Conservation (phyloP, 2,888 invertebrate species). For the Drosophila ezoana region DNA sequence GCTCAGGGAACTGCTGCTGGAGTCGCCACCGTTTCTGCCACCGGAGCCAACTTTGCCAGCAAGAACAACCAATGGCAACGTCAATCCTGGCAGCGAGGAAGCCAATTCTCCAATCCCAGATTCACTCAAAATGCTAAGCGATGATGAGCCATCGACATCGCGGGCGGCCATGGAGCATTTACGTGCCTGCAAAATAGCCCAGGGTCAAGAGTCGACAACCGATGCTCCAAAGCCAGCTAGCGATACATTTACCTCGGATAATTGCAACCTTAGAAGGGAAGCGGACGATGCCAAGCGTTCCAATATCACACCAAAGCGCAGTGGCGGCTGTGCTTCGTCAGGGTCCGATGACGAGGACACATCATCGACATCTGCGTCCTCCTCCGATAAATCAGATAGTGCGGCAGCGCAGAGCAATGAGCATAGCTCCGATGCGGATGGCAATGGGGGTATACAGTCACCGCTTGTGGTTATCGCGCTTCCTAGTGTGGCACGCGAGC, state of each 20-base stretch:
- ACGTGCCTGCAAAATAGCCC: conserved; percentile 55
- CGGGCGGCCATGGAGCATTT: conserved; percentile 66
- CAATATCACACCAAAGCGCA: conserved; percentile 6
- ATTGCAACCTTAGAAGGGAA: conserved; percentile 48
- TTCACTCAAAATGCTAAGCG: conserved; percentile 46
- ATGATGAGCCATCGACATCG: conserved; percentile 68
- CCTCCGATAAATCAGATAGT: conserved; percentile 60
- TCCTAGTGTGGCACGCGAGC: conserved; percentile 41
- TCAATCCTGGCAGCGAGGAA: conserved; percentile 33
- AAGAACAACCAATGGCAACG: conserved; percentile 49
- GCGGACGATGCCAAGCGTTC: conserved; percentile 1
- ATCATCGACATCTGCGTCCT: conserved; percentile 59
- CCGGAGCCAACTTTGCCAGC: conserved; percentile 15
- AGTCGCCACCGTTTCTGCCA: conserved; percentile 74
- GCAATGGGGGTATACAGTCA: conserved; percentile 25
- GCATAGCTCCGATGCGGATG: conserved; percentile 29
- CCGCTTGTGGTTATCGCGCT: conserved; percentile 59
- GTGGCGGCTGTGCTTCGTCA: conserved; percentile 23
- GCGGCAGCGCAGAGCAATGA: conserved; percentile 27
- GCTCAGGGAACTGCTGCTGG: conserved; percentile 86
- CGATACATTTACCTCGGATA: conserved; percentile 35
- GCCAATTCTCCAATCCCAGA: conserved; percentile 23
- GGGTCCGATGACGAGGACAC: conserved; percentile 66
- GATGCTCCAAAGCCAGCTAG: conserved; percentile 19
- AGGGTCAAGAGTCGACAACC: conserved; percentile 24